phyloP scores from a whole-genome alignment of 2,113 vertebrate species.

The Cochlearius cochlearius region DNA sequence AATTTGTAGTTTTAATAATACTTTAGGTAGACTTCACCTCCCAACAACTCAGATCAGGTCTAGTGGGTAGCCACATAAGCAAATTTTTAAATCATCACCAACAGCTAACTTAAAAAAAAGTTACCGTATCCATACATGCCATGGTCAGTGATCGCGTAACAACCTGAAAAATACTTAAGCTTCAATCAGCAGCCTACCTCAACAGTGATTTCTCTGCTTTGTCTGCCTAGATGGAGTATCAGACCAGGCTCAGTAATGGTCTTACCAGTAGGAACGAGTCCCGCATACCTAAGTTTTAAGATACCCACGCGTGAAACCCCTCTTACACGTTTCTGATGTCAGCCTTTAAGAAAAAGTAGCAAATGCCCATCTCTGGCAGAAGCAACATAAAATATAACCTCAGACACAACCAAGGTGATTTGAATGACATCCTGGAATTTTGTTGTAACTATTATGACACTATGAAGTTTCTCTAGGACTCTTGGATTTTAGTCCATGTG shows the following conservation, averaged over 20 bases:
- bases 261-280: background rate
- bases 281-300: background rate
- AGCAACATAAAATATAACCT: background rate
- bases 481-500: background rate
- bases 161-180: background rate
- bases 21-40: background rate
- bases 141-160: background rate
- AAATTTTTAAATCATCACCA: background rate
- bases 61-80: background rate
- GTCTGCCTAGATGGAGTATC: rapidly evolving
- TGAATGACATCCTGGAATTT: background rate
- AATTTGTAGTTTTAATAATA: background rate
- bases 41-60: background rate
- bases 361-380: background rate
- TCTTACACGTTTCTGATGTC: background rate
- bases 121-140: background rate
- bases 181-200: background rate
- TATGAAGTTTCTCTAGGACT: background rate
- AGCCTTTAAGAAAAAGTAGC: background rate
- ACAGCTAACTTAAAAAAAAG: background rate
- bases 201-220: background rate
- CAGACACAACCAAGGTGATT: background rate
- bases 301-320: rapidly evolving
- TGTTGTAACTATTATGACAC: background rate
- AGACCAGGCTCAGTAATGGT: background rate